Percentiles rank a stretch among this genome's conserved stretches.
Conservation (phyloP, 1,140 invertebrate species). For the Globodera rostochiensis region DNA sequence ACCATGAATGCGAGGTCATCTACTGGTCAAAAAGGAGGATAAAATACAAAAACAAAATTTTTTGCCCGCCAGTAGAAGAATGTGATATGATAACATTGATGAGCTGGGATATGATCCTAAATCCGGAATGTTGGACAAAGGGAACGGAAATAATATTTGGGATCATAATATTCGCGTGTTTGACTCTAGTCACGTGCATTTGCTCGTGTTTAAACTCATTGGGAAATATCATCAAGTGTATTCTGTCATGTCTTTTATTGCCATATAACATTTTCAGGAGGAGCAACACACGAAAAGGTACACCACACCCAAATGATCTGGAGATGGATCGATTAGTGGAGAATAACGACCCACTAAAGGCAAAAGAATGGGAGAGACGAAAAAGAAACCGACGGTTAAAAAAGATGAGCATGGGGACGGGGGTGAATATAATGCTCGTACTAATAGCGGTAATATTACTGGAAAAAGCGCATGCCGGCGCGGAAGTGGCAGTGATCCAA, state of each 20-base stretch:
- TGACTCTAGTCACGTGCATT: not conserved
- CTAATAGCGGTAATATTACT: not conserved
- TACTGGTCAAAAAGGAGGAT: not conserved
- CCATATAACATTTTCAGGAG: not conserved
- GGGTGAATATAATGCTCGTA: not conserved
- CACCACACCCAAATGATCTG: not conserved
- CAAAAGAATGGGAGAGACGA: not conserved
- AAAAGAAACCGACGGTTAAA: not conserved
- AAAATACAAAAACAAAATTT: not conserved
- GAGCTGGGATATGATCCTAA: not conserved
- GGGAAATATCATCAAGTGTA: not conserved
- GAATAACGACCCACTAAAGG: not conserved
- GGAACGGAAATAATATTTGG: not conserved
- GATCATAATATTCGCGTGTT: not conserved
- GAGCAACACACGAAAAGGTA: not conserved
- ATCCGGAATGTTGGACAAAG: not conserved
- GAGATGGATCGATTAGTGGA: not conserved
- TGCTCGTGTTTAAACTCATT: not conserved
- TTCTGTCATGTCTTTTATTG: not conserved
- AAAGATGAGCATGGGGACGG: not conserved
- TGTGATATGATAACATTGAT: not conserved
- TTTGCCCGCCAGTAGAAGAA: not conserved
- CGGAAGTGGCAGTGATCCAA: not conserved
- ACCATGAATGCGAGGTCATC: not conserved
- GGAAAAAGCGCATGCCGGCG: not conserved